phyloP scores from a whole-genome alignment of 2,113 vertebrate genomes.

The Amphiprion percula region DNA sequence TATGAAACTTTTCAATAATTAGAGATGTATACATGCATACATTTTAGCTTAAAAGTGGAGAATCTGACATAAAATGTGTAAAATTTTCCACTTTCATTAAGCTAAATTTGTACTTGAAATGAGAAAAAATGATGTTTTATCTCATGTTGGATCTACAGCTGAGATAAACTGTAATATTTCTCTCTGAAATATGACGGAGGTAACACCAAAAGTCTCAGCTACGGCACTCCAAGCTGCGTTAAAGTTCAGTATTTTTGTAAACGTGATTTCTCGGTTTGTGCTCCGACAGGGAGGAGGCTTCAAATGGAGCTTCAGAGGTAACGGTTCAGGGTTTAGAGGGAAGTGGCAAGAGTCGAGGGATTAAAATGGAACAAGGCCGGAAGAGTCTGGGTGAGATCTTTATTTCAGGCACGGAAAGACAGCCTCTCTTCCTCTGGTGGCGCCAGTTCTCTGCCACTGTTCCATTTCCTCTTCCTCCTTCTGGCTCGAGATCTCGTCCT shows the following conservation, averaged over 20 bases:
- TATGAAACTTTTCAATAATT: too few species aligned
- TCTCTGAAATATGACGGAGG: too few species aligned
- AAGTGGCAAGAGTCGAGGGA: slow-evolving; percentile 72
- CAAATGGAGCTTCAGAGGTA: slow-evolving; percentile 38
- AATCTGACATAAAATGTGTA: too few species aligned
- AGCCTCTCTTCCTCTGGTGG: slow-evolving; percentile 80
- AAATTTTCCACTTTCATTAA: too few species aligned
- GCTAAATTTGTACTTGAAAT: too few species aligned
- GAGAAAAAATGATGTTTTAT: too few species aligned
- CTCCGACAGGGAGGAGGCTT: slow-evolving; percentile 29
- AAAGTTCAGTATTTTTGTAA: neutral
- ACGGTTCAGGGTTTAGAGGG: slow-evolving; percentile 71
- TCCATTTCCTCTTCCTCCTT: slow-evolving; percentile 85
- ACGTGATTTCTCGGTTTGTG: neutral
- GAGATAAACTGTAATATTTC: too few species aligned
- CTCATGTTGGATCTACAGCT: too few species aligned
- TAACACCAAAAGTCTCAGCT: too few species aligned
- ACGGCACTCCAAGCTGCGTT: neutral
- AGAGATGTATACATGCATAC: too few species aligned
- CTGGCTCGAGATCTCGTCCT: slow-evolving; percentile 67
- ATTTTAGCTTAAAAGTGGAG: too few species aligned
- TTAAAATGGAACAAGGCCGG: slow-evolving; percentile 77
- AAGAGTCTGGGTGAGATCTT: slow-evolving; percentile 75
- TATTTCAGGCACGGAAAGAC: slow-evolving; percentile 79
- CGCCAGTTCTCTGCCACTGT: slow-evolving; percentile 71